A percentile compares a stretch with the other conserved stretches of the same genome.
phyloP scores from a whole-genome alignment of 30 jellyfish, hydroid and myxozoan genomes.

The Turritopsis rubra region DNA sequence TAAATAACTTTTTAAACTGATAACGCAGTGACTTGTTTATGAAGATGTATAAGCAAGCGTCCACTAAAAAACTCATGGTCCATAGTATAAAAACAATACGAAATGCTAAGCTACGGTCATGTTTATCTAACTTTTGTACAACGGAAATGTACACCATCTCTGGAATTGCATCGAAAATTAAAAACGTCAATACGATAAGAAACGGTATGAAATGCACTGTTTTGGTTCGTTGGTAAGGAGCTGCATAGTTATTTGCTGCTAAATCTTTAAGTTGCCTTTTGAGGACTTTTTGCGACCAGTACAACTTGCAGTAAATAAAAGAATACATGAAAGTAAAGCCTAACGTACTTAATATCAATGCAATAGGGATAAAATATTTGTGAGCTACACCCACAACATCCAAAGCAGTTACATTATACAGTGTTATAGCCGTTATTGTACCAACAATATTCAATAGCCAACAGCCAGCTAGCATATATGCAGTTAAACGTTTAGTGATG shows the following conservation, averaged over 20 bases:
- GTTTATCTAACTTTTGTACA: neutral
- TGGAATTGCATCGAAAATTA: neutral
- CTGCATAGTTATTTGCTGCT: neutral
- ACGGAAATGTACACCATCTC: neutral
- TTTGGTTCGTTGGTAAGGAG: neutral
- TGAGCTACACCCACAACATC: neutral
- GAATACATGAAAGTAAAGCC: neutral
- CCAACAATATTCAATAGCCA: neutral
- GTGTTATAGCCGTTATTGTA: neutral
- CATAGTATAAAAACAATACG: neutral
- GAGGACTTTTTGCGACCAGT: neutral
- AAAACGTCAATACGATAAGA: neutral
- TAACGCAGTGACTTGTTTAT: neutral
- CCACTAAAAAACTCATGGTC: neutral
- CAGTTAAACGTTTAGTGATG: neutral
- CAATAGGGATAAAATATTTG: neutral
- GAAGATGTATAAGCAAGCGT: neutral
- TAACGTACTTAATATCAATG: neutral
- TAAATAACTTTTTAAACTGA: neutral
- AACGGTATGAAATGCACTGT: neutral
- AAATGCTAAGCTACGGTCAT: neutral
- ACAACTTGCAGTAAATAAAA: neutral
- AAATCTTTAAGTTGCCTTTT: neutral
- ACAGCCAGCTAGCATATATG: neutral
- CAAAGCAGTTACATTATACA: neutral